Conservation (phyloP, 2,888 invertebrate genomes). For the Ypsolopha sequella region DNA sequence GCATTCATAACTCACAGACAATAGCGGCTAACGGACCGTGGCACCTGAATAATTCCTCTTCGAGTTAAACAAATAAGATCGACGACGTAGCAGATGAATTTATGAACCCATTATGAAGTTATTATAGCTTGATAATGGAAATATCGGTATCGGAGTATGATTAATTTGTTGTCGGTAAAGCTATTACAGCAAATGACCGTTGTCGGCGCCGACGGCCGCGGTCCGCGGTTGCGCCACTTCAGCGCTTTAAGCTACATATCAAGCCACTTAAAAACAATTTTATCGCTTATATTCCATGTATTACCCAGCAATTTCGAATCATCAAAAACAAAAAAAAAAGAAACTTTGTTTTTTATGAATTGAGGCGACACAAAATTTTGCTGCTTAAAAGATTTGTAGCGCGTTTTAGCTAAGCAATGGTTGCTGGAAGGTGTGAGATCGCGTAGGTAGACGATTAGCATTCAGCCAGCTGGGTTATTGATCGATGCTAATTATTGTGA, state of each 20-base stretch:
- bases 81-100: conserved; percentile 13
- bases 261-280: no score
- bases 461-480: conserved; percentile 37
- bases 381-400: no score
- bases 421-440: conserved; percentile 25
- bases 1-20: not conserved
- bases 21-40: not conserved
- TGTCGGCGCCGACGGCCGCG: conserved; percentile 14
- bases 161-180: conserved; percentile 51
- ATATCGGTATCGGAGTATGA: conserved; percentile 52
- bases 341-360: no score
- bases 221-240: conserved; percentile 7
- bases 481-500: conserved; percentile 49
- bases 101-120: conserved; percentile 26
- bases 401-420: no score
- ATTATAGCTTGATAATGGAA: conserved; percentile 37
- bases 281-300: no score
- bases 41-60: not conserved
- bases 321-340: no score
- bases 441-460: conserved; percentile 30
- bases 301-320: no score
- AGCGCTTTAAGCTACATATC: conserved; percentile 12
- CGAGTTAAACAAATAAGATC: not conserved
- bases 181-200: conserved; percentile 51
- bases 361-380: no score